Percentiles rank a stretch among this genome's conserved stretches.
phyloP scores from a whole-genome alignment of 2,113 vertebrate genomes.

The Melanostigma gelatinosum region DNA sequence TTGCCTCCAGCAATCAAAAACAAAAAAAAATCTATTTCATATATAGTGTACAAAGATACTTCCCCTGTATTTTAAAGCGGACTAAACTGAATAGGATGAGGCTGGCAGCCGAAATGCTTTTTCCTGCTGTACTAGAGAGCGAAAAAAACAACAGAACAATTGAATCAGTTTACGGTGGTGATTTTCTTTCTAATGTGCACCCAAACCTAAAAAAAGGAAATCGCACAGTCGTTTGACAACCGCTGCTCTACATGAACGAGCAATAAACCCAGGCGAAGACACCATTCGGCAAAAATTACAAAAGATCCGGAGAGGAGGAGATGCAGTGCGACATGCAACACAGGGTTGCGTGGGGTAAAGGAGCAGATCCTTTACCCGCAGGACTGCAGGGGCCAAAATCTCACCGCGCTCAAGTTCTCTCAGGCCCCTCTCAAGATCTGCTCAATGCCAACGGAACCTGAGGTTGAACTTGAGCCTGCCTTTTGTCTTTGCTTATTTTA shows the following conservation, averaged over 20 bases:
- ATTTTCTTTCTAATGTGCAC: conserved; percentile 23
- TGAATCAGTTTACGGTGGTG: background rate
- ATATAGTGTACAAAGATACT: background rate
- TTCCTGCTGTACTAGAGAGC: background rate
- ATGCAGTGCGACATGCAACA: conserved; percentile 48
- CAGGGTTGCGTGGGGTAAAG: conserved; percentile 49
- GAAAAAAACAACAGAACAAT: conserved; percentile 3
- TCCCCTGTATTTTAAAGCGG: background rate
- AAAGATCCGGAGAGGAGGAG: conserved; percentile 35
- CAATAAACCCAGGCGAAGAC: conserved; percentile 26
- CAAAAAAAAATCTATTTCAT: background rate
- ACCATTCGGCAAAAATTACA: conserved; percentile 53
- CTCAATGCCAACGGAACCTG: conserved; percentile 62
- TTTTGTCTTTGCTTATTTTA: conserved; percentile 81
- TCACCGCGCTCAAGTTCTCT: conserved; percentile 50
- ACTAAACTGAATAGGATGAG: background rate
- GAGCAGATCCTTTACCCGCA: conserved; percentile 55
- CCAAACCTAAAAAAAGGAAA: conserved; percentile 4
- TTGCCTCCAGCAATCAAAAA: background rate
- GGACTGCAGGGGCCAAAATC: conserved; percentile 51
- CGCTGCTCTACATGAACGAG: conserved; percentile 45
- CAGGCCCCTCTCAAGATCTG: conserved; percentile 44
- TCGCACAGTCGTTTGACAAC: conserved; percentile 13
- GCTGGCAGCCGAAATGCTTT: background rate
- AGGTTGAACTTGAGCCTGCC: conserved; percentile 72